Base-by-base conservation (phyloP, 2,888 invertebrate species). In the Marronus borbonicus region DNA sequence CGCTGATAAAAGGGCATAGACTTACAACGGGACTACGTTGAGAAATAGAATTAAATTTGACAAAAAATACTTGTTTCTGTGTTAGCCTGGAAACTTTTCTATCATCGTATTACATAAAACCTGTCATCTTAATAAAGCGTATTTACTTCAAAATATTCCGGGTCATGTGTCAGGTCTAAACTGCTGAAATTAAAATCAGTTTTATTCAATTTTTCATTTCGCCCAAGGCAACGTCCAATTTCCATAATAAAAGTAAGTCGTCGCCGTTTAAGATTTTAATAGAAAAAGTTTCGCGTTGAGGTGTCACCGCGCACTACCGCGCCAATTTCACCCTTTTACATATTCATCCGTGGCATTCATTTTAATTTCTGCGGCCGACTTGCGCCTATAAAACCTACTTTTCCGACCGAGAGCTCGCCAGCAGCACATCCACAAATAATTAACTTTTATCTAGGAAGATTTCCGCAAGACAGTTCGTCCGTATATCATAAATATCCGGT, bases 221-320 rank as follows among this genome's bases (percentile, higher is more conserved):
- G n/a, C 7, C 50, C 55, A 60, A 5, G 39, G 39, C 14, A 70
- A 52, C 70, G 58, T 60, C 72, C 52, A 69, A 72, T 72, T 44
- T 72, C 39, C 72, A 72, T 72, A 55, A 72, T 60, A 72, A 72
- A 72, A 72, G 72, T 58, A 72, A 72, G 28, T 72, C 72, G 28
- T 17, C 28, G 17, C 50, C 49, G 50, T 58, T 68, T 68, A 72
- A 72, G 58, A 58, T 72, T 72, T 72, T 72, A 72, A 72, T 72
- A 72, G 72, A 72, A 72, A 72, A 72, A 72, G 58, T 72, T 72
- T 72, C 20, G 8, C 36, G 31, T 36, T 36, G 72, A 31, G 8
- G 58, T 72, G 20, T 50, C 39, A 58, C 52, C 72, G 20, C 72
- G 20, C 17, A 36, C n/a, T 72, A 39, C 58, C 5, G 5, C 39